Conservation (phyloP, 2,888 invertebrate genomes). For the Himalopsyche tibetana region DNA sequence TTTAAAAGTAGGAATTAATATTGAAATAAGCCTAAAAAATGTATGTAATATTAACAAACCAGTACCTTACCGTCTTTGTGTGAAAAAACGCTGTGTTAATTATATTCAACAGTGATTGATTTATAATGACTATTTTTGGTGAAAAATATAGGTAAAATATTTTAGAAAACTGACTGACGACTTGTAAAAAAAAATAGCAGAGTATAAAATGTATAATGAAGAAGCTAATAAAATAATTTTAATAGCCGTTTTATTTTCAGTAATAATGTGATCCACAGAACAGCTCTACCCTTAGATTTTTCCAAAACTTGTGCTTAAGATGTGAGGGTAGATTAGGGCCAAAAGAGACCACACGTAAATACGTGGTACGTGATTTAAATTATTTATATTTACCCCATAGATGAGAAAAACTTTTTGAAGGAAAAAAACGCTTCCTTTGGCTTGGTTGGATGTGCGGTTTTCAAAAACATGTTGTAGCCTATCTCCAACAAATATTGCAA, state of each 20-base stretch:
- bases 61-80: too few species aligned
- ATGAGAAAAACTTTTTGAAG: slow-evolving; percentile 13
- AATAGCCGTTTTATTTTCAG: background rate
- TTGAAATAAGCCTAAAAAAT: too few species aligned
- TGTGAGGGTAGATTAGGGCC: slow-evolving; percentile 15
- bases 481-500: slow-evolving; percentile 17
- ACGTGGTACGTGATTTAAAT: slow-evolving; percentile 30
- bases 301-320: background rate
- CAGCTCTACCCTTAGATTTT: background rate
- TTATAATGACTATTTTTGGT: too few species aligned
- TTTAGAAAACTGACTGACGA: too few species aligned
- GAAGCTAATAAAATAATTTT: too few species aligned
- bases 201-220: too few species aligned
- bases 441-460: background rate
- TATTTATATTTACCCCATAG: slow-evolving; percentile 8
- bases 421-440: background rate
- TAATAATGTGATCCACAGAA: background rate
- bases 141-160: too few species aligned
- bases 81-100: too few species aligned
- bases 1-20: too few species aligned
- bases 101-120: too few species aligned
- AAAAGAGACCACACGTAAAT: slow-evolving; percentile 26
- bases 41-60: too few species aligned
- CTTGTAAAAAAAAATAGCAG: too few species aligned
- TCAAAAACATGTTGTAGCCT: background rate